These are phyloP conservation scores for Agrypnus murinus DNA, from an alignment of 2,888 invertebrate species.

Conservation along the genomic window DNA sequence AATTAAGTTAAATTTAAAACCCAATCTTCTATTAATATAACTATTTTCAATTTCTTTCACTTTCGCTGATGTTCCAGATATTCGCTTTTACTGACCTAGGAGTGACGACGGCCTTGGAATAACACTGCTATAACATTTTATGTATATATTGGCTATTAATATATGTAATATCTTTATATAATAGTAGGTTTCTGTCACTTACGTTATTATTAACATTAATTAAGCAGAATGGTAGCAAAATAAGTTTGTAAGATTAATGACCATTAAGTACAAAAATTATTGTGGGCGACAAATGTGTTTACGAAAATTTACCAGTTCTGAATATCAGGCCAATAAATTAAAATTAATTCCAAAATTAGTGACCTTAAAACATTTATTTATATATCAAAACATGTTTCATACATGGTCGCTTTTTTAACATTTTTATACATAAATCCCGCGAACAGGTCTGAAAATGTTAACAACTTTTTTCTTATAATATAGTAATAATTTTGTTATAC, in stretches of 20 bases:
- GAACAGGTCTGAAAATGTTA: constrained; percentile 48
- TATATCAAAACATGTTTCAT: constrained; percentile 26
- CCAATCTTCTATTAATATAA: not conserved
- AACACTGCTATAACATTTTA: constrained; percentile 19
- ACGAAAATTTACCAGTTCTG: too few relatives aligned
- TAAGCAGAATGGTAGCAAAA: not conserved
- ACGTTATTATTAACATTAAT: constrained; percentile 5
- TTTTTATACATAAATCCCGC: constrained; percentile 3
- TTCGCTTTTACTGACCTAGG: constrained; percentile 41
- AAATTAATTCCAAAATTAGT: constrained; percentile 7
- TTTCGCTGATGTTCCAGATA: constrained; percentile 34
- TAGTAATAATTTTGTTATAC: too few relatives aligned
- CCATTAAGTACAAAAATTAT: too few relatives aligned
- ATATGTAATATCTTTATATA: constrained; percentile 26
- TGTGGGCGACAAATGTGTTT: too few relatives aligned
- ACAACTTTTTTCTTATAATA: constrained; percentile 42
- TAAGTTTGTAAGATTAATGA: too few relatives aligned
- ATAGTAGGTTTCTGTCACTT: constrained; percentile 9
- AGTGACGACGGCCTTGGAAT: constrained; percentile 32
- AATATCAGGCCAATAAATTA: constrained; percentile 20
- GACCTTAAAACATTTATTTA: constrained; percentile 42
- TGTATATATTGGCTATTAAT: constrained; percentile 1
- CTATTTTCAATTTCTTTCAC: constrained; percentile 29
- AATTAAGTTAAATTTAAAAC: constrained; percentile 1
- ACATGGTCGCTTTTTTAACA: constrained; percentile 16